phyloP scores from a whole-genome alignment of 2,888 invertebrate species.

The Rhopalosiphum nymphaeae region DNA sequence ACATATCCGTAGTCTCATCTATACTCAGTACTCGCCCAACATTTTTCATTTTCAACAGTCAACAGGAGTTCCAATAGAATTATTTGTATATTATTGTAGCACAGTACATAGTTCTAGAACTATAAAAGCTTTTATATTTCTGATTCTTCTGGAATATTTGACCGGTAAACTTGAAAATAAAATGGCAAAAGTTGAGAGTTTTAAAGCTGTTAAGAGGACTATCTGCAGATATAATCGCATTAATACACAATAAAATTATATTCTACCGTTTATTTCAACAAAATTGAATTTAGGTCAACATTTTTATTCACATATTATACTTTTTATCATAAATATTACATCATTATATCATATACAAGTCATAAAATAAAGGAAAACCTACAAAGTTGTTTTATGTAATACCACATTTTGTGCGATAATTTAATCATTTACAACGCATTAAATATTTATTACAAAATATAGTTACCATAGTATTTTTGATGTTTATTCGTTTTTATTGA shows the following conservation, averaged over 20 bases:
- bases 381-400: background rate
- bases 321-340: background rate
- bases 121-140: background rate
- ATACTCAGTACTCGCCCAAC: too few relatives aligned
- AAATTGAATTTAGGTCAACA: background rate
- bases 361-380: background rate
- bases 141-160: background rate
- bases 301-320: background rate
- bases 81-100: background rate
- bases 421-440: background rate
- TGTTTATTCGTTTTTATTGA: background rate
- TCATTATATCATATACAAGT: too few relatives aligned
- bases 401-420: background rate
- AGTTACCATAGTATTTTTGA: background rate
- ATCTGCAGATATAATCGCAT: background rate
- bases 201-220: background rate
- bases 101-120: background rate
- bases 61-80: background rate
- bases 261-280: constrained; percentile 39
- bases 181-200: background rate
- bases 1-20: too few relatives aligned
- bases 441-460: background rate
- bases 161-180: background rate
- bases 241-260: constrained; percentile 5
- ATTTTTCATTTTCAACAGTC: too few relatives aligned